phyloP scores from a whole-genome alignment of 1,140 invertebrate species.

The Myzus persicae region DNA sequence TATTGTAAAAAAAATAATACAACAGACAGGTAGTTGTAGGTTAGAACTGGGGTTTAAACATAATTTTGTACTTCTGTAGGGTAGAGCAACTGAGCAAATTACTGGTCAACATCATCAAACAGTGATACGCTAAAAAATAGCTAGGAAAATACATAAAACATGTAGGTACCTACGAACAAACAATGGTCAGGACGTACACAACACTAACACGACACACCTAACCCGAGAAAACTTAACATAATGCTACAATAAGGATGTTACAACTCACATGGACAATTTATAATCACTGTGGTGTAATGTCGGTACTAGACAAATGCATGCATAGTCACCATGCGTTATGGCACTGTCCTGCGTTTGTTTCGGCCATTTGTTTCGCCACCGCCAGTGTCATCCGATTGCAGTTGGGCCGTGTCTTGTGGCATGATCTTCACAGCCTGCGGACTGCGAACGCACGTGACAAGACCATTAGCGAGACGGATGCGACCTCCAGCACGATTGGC shows the following conservation, averaged over 20 bases:
- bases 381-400: constrained; percentile 32
- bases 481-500: too few species aligned
- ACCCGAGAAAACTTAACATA: not conserved
- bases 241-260: not conserved
- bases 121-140: not conserved
- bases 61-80: not conserved
- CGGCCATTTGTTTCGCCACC: not conserved
- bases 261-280: not conserved
- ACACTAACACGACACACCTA: not conserved
- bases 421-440: not conserved
- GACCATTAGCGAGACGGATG: not conserved
- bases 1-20: not conserved
- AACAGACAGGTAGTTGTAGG: not conserved
- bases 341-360: not conserved
- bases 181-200: not conserved
- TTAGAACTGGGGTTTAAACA: too few species aligned
- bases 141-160: not conserved
- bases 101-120: not conserved
- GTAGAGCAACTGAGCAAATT: not conserved
- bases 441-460: not conserved
- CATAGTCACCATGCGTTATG: not conserved
- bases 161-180: not conserved
- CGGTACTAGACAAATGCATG: not conserved
- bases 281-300: not conserved
- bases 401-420: not conserved